Percentiles rank a stretch among this genome's conserved stretches.
Conservation (phyloP, 2,113 vertebrate species). For the Argyrosomus japonicus region DNA sequence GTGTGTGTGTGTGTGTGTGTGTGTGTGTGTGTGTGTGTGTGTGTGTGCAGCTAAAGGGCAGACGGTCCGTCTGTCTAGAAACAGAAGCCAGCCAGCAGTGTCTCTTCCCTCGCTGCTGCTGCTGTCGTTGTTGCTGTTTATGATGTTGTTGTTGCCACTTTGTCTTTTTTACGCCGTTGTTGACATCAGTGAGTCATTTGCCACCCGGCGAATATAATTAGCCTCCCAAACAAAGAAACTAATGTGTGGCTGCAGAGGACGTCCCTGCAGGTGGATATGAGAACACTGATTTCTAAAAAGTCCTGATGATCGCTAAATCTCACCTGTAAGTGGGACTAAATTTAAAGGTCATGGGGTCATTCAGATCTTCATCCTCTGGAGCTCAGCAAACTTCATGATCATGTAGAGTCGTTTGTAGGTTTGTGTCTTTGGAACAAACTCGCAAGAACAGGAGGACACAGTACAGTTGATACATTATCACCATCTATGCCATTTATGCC, state of each 20-base stretch:
- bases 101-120: conserved; percentile 24
- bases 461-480: no score
- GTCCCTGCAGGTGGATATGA: conserved; percentile 16
- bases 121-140: conserved; percentile 26
- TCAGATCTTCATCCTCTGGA: not conserved
- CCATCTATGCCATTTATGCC: no score
- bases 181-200: conserved; percentile 9
- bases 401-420: no score
- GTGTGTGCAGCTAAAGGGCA: conserved; percentile 40
- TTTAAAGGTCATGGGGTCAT: not conserved
- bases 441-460: no score
- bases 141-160: conserved; percentile 15
- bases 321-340: not conserved
- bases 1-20: conserved; percentile 28
- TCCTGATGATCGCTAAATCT: not conserved
- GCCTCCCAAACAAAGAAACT: not conserved
- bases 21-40: conserved; percentile 28
- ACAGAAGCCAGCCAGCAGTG: conserved; percentile 45
- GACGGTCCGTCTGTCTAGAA: conserved; percentile 54
- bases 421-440: no score
- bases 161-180: not conserved
- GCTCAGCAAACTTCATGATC: not conserved
- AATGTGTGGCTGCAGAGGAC: not conserved
- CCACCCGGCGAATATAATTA: conserved; percentile 1
- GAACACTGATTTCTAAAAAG: not conserved